phyloP scores from a whole-genome alignment of 2,113 vertebrate species.

The Antigone vipio region DNA sequence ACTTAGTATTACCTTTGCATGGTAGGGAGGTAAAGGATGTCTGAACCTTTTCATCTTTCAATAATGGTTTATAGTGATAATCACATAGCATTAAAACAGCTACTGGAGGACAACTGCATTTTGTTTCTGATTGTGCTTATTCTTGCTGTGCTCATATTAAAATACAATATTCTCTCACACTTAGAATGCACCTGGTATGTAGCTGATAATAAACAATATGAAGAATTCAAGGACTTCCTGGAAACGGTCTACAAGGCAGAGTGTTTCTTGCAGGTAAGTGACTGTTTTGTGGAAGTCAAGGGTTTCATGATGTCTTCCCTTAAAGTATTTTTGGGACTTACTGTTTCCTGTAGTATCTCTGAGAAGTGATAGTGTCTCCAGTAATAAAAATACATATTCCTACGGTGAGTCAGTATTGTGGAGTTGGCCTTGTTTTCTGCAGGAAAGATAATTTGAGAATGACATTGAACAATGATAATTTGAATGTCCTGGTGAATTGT shows the following conservation, averaged over 20 bases:
- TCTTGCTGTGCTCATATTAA: not conserved
- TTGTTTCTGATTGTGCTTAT: not conserved
- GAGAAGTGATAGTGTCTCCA: not conserved
- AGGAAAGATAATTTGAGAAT: not conserved
- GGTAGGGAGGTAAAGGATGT: not conserved
- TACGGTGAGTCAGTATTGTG: not conserved
- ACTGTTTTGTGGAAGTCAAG: not conserved
- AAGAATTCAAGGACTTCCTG: slow-evolving; percentile 83
- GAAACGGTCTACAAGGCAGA: slow-evolving; percentile 79
- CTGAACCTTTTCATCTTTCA: not conserved
- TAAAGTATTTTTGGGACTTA: not conserved
- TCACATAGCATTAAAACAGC: not conserved
- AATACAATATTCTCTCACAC: slow-evolving; percentile 13
- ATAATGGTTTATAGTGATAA: not conserved
- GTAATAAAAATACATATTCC: not conserved
- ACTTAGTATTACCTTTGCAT: not conserved
- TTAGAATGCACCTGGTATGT: slow-evolving; percentile 86
- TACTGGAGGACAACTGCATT: not conserved
- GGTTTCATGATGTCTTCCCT: not conserved
- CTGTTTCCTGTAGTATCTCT: not conserved
- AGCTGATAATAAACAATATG: slow-evolving; percentile 63
- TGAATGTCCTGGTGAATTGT: not conserved
- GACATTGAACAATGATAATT: not conserved
- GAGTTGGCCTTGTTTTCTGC: not conserved
- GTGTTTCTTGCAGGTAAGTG: slow-evolving; percentile 88